phyloP scores from a whole-genome alignment of 1,140 invertebrate species.

The Saxidomus purpurata region DNA sequence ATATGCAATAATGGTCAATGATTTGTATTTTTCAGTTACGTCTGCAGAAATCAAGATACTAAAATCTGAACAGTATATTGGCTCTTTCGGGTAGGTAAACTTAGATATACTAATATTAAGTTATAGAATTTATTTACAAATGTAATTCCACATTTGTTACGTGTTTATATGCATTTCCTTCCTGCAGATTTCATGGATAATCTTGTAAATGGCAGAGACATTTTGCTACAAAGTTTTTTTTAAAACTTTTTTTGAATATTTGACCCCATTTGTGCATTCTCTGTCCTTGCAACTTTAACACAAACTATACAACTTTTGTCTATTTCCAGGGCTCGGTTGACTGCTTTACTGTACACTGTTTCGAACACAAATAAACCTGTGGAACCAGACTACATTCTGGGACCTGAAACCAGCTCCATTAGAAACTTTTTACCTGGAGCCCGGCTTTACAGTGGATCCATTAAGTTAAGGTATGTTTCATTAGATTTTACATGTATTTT shows the following conservation, averaged over 20 bases:
- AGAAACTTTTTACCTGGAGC: background rate
- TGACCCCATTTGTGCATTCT: too few species aligned
- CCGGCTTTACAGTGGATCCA: conserved; percentile 13
- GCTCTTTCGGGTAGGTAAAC: conserved; percentile 27
- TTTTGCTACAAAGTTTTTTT: too few species aligned
- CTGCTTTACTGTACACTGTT: conserved; percentile 25
- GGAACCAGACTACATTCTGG: conserved; percentile 54
- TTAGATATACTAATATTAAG: too few species aligned
- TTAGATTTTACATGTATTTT: too few species aligned
- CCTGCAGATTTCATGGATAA: too few species aligned
- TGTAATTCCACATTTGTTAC: too few species aligned
- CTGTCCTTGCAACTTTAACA: too few species aligned
- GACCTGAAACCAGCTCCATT: background rate
- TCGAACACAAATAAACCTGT: background rate
- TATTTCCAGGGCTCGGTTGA: conserved; percentile 38
- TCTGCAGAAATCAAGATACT: background rate
- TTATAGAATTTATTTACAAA: too few species aligned
- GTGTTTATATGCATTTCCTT: too few species aligned
- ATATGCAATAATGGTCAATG: too few species aligned
- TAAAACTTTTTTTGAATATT: too few species aligned
- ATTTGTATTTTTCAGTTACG: background rate
- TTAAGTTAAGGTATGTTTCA: background rate
- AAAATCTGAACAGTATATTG: conserved; percentile 39
- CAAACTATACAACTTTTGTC: background rate
- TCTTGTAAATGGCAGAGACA: too few species aligned